Evolutionary conservation across 2,888 invertebrate species (phyloP), one percentile per base, ranked within the genome.

Genomic region (Eupithecia abbreviata): DNA sequence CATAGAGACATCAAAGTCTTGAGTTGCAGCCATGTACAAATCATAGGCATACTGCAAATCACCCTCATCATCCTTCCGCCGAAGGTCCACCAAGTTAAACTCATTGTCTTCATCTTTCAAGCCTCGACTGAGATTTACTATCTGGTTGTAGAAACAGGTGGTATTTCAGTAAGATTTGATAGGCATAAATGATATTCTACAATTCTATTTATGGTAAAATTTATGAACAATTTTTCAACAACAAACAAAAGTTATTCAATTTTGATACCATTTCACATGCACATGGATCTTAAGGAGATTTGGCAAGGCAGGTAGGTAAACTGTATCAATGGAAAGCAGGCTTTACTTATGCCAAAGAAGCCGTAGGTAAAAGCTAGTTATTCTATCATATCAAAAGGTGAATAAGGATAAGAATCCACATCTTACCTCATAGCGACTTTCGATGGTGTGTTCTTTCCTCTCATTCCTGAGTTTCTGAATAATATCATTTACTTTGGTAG

Each of bases 1-100:
- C 91, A 93, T 91, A 9, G 89, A 88, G 45, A 93, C 89, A 86
- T 94, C 92, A 86, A 95, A 92, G 76, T 93, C 92, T 67, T 89
- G 85, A 78, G 90, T 92, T 1, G 90, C 89, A 5, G 92, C 88
- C 6, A 91, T 90, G 76, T 95, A 95, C 72, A 95, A 77, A 81
- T 95, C 95, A 81, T 94, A 95, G 4, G 91, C 92, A 85, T 92
- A 94, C 74, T 92, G 87, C 0, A 85, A 86, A 80, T 90, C 82
- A 72, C 88, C 86, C 15, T 85, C 87, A 75, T 91, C 89, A 70
- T 82, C 86, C 2, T 85, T 83, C 58, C 86, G 90, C 72, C 86
- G 87, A 73, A 95, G 81, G 78, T 95, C 95, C 2, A 95, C 91
- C 77, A 94, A 82, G 84, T 92, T 86, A 76, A 90, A 87, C 2